phyloP scores from a whole-genome alignment of 2,797 vertebrate genomes.

The Poecilia wingei region DNA sequence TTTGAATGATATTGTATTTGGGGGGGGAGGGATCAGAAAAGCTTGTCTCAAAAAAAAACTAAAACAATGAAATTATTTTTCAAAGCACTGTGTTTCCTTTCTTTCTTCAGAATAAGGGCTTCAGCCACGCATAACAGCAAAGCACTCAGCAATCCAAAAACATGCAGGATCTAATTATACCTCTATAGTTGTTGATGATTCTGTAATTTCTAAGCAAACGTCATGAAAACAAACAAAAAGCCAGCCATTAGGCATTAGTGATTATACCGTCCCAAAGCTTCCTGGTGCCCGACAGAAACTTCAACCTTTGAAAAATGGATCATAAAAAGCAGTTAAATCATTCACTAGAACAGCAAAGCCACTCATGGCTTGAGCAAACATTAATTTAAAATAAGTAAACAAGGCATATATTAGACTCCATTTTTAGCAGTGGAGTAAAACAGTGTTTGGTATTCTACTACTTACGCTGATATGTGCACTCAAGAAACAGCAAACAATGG shows the following conservation, averaged over 20 bases:
- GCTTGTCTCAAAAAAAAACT: background rate
- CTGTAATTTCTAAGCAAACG: background rate
- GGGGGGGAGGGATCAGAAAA: background rate
- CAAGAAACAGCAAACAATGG: background rate
- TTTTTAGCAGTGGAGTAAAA: background rate
- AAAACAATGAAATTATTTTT: background rate
- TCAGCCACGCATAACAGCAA: background rate
- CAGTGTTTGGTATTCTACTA: background rate
- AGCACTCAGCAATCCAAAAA: background rate
- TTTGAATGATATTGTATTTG: background rate
- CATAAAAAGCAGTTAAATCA: conserved; percentile 4
- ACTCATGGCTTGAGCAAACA: background rate
- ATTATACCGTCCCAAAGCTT: background rate
- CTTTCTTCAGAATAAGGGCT: background rate
- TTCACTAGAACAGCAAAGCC: background rate
- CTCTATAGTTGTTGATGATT: background rate
- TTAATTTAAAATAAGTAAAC: background rate
- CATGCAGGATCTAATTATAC: background rate
- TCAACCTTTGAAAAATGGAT: conserved; percentile 3
- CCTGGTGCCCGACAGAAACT: background rate
- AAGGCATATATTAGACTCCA: background rate
- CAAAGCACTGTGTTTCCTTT: background rate
- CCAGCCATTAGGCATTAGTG: background rate
- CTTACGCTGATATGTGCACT: background rate
- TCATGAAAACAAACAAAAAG: background rate